Evolutionary conservation across 1,140 invertebrate species (phyloP), one percentile per base, ranked within the genome.

Genomic region (Ephestia elutella): DNA sequence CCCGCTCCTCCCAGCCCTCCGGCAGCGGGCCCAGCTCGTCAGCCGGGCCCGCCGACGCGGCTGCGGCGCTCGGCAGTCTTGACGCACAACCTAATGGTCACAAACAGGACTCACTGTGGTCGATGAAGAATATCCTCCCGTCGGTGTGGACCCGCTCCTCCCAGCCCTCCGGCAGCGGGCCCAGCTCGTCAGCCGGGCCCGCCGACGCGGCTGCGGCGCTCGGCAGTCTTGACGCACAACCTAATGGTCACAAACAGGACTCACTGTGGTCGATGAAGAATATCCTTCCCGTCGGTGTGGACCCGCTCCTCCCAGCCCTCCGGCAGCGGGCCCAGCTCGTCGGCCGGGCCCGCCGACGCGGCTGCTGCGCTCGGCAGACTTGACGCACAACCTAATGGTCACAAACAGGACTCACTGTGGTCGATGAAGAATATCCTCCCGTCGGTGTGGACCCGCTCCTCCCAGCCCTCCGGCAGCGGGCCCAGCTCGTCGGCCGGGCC

Each of bases 241-340:
- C 86, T 50, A 28, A 28, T n/a, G n/a, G n/a, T n/a, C n/a, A 3
- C 3, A 5, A 3, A 28, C 3, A 5, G 10, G 4, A 87, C 94
- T 93, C 90, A 98, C 96, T 98, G 79, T 99, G 98, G 91, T 99
- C 97, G 60, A 99, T 99, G 85, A 98, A 99, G 90, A 99, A 99
- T 66, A 98, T 98, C 77, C 98, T n/a, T 90, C 51, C 97, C 98
- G 90, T 99, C 97, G 0, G 94, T 93, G 82, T 99, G 98, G 17
- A 98, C 93, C 64, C 98, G 90, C 89, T 99, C 97, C 89, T 99
- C 98, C 98, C 98, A 99, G 18, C 98, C 97, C 88, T 98, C 95
- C 2, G 97, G 97, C 74, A 99, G 87, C 9, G 97, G 94, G 58
- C 97, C 97, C 51, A 99, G 90, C 82, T 97, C 95, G 88, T 97